These are phyloP conservation scores for Sebastes itinus DNA, from an alignment of 2,797 vertebrate genomes.

Conservation along the genomic window DNA sequence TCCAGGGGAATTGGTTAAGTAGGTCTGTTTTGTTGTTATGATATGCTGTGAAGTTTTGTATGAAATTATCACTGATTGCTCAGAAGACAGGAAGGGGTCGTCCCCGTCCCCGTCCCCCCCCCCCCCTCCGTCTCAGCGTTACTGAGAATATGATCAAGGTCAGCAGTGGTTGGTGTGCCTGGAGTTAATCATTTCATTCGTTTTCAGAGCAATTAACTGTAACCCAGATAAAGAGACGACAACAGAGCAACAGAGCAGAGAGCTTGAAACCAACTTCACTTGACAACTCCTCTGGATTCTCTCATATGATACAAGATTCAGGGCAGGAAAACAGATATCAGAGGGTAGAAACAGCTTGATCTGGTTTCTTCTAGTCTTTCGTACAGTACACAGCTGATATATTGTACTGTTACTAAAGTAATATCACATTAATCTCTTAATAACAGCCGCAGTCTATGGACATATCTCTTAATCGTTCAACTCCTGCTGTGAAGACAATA, in stretches of 20 bases:
- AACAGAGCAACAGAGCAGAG: conserved; percentile 24
- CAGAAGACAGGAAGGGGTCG: conserved; percentile 1
- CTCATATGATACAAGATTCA: not conserved
- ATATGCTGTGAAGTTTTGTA: conserved; percentile 37
- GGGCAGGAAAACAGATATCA: conserved; percentile 1
- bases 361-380: not conserved
- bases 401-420: not conserved
- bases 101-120: accelerated
- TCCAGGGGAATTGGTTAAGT: conserved; percentile 46
- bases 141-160: conserved; percentile 55
- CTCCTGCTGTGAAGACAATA: conserved; percentile 29
- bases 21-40: conserved; percentile 49
- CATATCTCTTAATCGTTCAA: conserved; percentile 41
- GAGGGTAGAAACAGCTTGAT: not conserved
- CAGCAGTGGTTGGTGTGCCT: conserved; percentile 39
- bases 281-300: not conserved
- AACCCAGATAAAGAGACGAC: conserved; percentile 62
- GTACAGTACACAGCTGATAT: not conserved
- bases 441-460: conserved; percentile 19
- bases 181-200: conserved; percentile 34
- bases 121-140: not conserved
- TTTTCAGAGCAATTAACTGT: conserved; percentile 52
- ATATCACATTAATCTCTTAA: conserved; percentile 41
- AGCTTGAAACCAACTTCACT: conserved; percentile 2
- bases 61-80: conserved; percentile 46